Conservation (phyloP, 92 coral and sea anemone genomes). For the Parazoanthus atlanticus region DNA sequence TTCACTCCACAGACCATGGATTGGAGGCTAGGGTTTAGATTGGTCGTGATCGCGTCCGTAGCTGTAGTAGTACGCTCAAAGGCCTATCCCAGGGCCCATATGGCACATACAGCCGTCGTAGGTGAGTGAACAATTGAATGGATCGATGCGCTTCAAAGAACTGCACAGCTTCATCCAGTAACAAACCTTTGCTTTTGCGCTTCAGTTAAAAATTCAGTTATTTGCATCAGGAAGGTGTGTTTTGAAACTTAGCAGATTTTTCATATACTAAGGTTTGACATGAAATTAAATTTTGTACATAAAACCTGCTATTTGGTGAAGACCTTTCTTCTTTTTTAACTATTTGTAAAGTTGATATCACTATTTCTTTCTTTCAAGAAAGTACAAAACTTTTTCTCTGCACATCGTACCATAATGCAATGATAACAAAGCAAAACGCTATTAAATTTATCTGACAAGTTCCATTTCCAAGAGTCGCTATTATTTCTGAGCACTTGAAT, state of each 20-base stretch:
- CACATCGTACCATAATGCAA: background rate
- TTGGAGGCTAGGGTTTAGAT: constrained; percentile 10
- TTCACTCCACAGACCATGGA: constrained; percentile 36
- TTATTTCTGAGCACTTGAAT: background rate
- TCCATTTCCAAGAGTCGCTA: background rate
- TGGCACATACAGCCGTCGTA: constrained; percentile 28
- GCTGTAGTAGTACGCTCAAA: constrained; percentile 9
- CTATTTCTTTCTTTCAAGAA: too few species aligned
- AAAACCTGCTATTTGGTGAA: background rate
- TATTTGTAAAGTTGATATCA: too few species aligned
- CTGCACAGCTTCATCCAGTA: background rate
- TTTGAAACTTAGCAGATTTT: background rate
- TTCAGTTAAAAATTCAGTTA: background rate
- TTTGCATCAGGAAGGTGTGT: background rate
- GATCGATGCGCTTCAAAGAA: constrained; percentile 4
- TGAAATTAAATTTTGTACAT: background rate
- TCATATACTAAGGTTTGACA: too few species aligned
- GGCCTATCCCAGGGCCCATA: constrained; percentile 22
- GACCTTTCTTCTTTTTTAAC: background rate
- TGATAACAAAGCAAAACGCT: background rate
- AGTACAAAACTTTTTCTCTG: background rate
- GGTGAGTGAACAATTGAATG: constrained; percentile 31
- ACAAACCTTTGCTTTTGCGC: background rate
- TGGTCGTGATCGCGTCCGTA: constrained; percentile 6
- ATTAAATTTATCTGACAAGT: background rate